Base-by-base conservation (phyloP, 2,797 vertebrate species). In the Catostomus latipinnis region DNA sequence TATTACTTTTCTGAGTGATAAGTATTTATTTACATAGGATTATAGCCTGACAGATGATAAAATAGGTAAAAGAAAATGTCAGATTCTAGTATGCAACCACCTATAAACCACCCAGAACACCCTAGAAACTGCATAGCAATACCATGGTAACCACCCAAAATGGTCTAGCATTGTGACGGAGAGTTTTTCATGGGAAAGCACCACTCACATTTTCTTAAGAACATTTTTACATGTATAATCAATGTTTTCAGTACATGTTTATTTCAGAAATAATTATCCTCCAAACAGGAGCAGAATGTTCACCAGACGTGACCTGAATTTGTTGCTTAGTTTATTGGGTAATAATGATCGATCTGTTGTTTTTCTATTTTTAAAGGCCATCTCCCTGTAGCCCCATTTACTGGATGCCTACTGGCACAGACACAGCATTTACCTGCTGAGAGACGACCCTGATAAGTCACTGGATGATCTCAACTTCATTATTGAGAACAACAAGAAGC, bases 331-430 rank as follows among this genome's bases (percentile, higher is more conserved):
- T 61, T 80, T 76, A 50, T 71, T 43, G 6, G 66, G 72, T 66
- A 74, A 61, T 60, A 58, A 56, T 62, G 65, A 75, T 85, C 56
- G 49, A 84, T 74, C 58, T 84, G 79, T 72, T 84, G 85, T 82
- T 1, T 83, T 87, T 88, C 57, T 82, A 14, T 87, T 71, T 78
- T 63, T 77, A 80, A 87, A 95, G 94, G 89, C 89, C 86, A 91
- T 93, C 86, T 84, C 46, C 10, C 87, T 91, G 83, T 93, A 95
- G 87, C 91, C 92, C 56, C 70, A 83, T 71, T 86, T 95, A 49
- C 87, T 93, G 76, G 87, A 95, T 90, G 92, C 90, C 56, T 94
- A 93, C 85, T 95, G 93, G 91, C 92, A 95, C 16, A 90, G 92
- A 48, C 92, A 94, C 89, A 90, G 93, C 77, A 89, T 95, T 89